Percentiles rank a stretch among this genome's conserved stretches.
These are phyloP conservation scores for Cremastinae sp. DNA, from an alignment of 2,888 invertebrate species.

Conservation along the genomic window DNA sequence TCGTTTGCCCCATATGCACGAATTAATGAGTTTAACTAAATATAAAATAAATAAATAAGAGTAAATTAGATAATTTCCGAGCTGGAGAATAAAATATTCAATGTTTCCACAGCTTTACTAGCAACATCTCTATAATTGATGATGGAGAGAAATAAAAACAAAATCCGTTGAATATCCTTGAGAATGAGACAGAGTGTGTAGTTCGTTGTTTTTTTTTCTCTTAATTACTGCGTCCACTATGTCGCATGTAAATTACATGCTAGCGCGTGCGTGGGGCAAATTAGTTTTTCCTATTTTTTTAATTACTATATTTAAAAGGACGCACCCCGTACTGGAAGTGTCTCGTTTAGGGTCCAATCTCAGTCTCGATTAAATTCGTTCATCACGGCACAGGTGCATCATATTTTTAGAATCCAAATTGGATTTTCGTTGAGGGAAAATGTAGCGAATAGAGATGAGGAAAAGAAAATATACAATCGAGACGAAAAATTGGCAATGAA, in stretches of 20 bases:
- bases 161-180: too few relatives aligned
- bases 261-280: slow-evolving; percentile 2
- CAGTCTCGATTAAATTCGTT: too few relatives aligned
- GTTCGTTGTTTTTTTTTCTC: too few relatives aligned
- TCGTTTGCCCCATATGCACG: background rate
- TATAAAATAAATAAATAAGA: slow-evolving; percentile 4
- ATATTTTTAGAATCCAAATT: too few relatives aligned
- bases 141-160: background rate
- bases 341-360: too few relatives aligned
- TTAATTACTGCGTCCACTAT: slow-evolving; percentile 1
- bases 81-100: background rate
- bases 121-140: background rate
- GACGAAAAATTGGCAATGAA: background rate
- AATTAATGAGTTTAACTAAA: slow-evolving; percentile 4
- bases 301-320: background rate
- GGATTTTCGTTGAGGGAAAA: too few relatives aligned
- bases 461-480: too few relatives aligned
- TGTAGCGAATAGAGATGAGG: too few relatives aligned
- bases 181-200: too few relatives aligned
- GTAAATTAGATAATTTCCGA: slow-evolving; percentile 7
- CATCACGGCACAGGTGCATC: background rate
- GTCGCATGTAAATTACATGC: slow-evolving; percentile 15
- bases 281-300: background rate
- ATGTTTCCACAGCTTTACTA: slow-evolving; percentile 10
- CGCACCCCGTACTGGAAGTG: background rate